Evolutionary conservation across 2,888 invertebrate genomes (phyloP).

Genomic region (Falcaria lacertinaria): DNA sequence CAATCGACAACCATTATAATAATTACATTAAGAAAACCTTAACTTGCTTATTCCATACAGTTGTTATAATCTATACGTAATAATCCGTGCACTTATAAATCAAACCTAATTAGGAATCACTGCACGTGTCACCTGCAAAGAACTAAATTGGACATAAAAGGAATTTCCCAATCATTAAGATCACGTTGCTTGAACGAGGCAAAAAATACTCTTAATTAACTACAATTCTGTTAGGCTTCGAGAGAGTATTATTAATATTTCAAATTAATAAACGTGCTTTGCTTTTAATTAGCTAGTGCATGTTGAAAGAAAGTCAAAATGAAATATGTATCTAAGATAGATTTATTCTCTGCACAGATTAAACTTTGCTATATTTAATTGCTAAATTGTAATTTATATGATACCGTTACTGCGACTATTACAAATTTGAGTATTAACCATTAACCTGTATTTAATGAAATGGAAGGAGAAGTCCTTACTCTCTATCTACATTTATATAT

Average conservation of each 20-base stretch:
- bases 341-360: too few relatives aligned
- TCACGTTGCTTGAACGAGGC: slow-evolving; percentile 12
- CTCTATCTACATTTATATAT: too few relatives aligned
- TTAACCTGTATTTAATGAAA: too few relatives aligned
- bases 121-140: slow-evolving; percentile 27
- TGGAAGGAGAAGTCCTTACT: too few relatives aligned
- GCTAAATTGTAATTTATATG: too few relatives aligned
- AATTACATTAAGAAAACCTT: not conserved
- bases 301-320: not conserved
- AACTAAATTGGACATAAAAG: slow-evolving; percentile 28
- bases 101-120: slow-evolving; percentile 9
- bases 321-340: not conserved
- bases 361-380: too few relatives aligned
- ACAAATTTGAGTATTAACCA: too few relatives aligned
- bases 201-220: slow-evolving; percentile 20
- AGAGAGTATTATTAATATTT: not conserved
- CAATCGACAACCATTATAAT: too few relatives aligned
- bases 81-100: slow-evolving; percentile 2
- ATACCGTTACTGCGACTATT: too few relatives aligned
- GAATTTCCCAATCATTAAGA: slow-evolving; percentile 30
- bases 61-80: not conserved
- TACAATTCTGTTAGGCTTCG: not conserved
- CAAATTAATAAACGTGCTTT: not conserved
- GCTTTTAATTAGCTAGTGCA: not conserved
- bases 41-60: not conserved